phyloP scores from a whole-genome alignment of 2,797 vertebrate species.

The Danio choprae region DNA sequence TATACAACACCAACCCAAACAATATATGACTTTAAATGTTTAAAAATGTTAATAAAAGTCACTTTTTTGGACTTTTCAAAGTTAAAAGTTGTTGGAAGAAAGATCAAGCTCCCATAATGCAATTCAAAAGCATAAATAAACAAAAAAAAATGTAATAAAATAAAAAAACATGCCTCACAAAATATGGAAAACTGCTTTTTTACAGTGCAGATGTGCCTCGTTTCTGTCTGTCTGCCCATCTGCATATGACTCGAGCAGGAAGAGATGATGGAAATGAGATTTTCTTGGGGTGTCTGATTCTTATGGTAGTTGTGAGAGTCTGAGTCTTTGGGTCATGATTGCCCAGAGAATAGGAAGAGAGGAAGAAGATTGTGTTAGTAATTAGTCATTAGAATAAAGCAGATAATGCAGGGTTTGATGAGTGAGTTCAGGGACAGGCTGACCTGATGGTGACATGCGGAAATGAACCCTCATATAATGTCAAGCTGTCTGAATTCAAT shows the following conservation, averaged over 20 bases:
- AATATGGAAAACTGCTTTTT: too few species aligned
- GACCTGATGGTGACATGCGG: background rate
- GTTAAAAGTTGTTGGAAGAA: too few species aligned
- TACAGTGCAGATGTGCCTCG: background rate
- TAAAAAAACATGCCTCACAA: too few species aligned
- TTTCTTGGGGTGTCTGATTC: conserved; percentile 10
- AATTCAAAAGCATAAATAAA: too few species aligned
- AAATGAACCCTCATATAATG: background rate
- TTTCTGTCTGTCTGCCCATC: background rate
- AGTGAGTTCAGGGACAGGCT: background rate
- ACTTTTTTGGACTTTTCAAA: too few species aligned
- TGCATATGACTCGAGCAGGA: background rate
- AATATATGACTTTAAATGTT: too few species aligned
- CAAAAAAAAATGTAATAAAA: too few species aligned
- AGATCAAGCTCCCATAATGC: too few species aligned
- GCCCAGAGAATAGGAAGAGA: conserved; percentile 4
- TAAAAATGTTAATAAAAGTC: too few species aligned
- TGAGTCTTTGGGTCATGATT: conserved; percentile 6
- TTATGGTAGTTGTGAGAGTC: background rate
- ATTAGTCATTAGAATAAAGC: conserved; percentile 4
- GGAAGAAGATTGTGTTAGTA: background rate
- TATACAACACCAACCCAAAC: too few species aligned
- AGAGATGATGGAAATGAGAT: background rate
- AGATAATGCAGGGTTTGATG: background rate
- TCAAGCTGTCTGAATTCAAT: background rate